Evolutionary conservation across 2,113 vertebrate species (phyloP).

Genomic region (Aythya baeri): DNA sequence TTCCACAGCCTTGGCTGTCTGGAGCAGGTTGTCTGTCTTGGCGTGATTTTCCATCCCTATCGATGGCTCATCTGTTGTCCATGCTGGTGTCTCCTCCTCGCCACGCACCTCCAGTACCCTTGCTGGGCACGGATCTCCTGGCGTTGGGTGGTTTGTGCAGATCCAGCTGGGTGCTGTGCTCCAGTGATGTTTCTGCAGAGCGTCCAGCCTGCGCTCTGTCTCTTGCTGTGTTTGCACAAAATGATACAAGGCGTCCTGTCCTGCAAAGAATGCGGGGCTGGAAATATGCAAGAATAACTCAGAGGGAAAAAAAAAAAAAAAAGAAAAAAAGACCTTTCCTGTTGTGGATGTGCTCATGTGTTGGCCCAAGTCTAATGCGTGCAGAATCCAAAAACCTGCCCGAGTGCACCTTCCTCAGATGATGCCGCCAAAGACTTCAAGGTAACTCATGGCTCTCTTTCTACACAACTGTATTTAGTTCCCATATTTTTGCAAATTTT

Average conservation of each 20-base stretch:
- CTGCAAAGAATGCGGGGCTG: neutral
- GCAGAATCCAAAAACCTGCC: neutral
- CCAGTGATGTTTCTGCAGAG: accelerated
- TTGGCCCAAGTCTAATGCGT: too few relatives aligned
- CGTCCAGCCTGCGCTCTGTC: neutral
- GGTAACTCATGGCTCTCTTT: neutral
- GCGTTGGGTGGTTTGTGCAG: accelerated
- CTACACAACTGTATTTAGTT: neutral
- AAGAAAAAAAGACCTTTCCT: neutral
- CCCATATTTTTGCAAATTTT: neutral
- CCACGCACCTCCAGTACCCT: accelerated
- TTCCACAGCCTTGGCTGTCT: neutral
- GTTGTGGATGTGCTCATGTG: accelerated
- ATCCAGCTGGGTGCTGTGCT: neutral
- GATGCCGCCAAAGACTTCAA: neutral
- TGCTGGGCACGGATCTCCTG: neutral
- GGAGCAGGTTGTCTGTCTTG: neutral
- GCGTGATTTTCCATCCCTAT: neutral
- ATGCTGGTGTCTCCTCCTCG: neutral
- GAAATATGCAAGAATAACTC: accelerated
- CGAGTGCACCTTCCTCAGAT: accelerated
- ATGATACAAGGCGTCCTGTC: neutral
- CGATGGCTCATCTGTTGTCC: accelerated
- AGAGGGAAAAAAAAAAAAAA: neutral
- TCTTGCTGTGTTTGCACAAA: neutral